Evolutionary conservation across 2,888 invertebrate species (phyloP).

Genomic region (Acrocyrtus sp.): DNA sequence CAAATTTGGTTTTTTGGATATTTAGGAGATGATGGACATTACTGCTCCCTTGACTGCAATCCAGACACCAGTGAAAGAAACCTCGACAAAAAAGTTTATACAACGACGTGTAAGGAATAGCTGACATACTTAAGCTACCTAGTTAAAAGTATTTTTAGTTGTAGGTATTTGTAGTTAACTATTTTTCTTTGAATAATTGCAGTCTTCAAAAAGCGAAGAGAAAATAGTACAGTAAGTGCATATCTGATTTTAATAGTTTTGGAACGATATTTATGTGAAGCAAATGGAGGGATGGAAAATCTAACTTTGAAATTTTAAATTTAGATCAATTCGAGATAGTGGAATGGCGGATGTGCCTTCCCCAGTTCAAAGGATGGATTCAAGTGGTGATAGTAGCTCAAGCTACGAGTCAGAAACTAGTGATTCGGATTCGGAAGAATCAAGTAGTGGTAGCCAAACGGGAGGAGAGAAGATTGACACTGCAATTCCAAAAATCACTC

Average conservation of each 20-base stretch:
- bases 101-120: slow-evolving; percentile 59
- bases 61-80: slow-evolving; percentile 59
- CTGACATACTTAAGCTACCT: background rate
- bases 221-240: slow-evolving; percentile 59
- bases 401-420: slow-evolving; percentile 58
- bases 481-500: slow-evolving; percentile 43
- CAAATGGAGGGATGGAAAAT: background rate
- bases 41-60: slow-evolving; percentile 62
- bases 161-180: background rate
- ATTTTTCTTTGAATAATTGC: too few relatives aligned
- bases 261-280: too few relatives aligned
- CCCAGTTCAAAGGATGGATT: slow-evolving; percentile 61
- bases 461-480: slow-evolving; percentile 55
- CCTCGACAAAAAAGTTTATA: slow-evolving; percentile 56
- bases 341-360: slow-evolving; percentile 60
- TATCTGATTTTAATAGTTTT: too few relatives aligned
- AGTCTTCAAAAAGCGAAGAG: slow-evolving; percentile 62
- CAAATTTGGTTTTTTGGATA: too few relatives aligned
- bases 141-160: background rate
- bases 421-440: slow-evolving; percentile 62
- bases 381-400: slow-evolving; percentile 62
- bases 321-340: slow-evolving; percentile 58
- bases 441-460: slow-evolving; percentile 61
- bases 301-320: background rate
- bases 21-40: slow-evolving; percentile 63